Evolutionary conservation across 2,797 vertebrate species (phyloP).

Genomic region (Poeciliopsis gracilis): DNA sequence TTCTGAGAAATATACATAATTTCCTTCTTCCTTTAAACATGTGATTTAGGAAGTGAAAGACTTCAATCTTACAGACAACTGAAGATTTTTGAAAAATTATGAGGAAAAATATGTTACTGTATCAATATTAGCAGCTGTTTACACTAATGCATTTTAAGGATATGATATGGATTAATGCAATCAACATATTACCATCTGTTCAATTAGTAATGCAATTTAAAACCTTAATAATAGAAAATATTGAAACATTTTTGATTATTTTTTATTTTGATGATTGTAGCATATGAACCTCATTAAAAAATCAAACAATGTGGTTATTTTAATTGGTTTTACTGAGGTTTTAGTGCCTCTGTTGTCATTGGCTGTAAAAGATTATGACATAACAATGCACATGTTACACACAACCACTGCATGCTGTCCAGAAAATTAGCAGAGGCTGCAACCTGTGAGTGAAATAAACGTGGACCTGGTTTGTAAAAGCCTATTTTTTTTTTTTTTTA

Average conservation of each 20-base stretch:
- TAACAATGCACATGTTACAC: conserved; percentile 40
- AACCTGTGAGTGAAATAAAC: conserved; percentile 27
- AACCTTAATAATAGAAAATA: not conserved
- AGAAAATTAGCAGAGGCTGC: conserved; percentile 36
- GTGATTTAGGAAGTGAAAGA: not conserved
- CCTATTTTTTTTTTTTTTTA: not conserved
- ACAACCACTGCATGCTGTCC: conserved; percentile 34
- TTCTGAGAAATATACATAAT: not conserved
- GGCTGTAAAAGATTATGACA: conserved; percentile 39
- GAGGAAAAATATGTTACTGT: not conserved
- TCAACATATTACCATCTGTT: not conserved
- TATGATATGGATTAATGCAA: not conserved
- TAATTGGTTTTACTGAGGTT: conserved; percentile 17
- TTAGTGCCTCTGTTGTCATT: conserved; percentile 11
- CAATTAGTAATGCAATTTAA: not conserved
- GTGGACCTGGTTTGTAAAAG: not conserved
- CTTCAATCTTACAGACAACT: not conserved
- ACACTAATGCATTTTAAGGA: not conserved
- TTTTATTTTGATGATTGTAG: not conserved
- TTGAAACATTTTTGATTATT: not conserved
- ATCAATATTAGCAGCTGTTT: not conserved
- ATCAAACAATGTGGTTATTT: not conserved
- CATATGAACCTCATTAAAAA: not conserved
- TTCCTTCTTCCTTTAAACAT: not conserved
- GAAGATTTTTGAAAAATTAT: not conserved